These are phyloP conservation scores for Nyctibius grandis DNA, from an alignment of 2,797 vertebrate species.

Conservation along the genomic window DNA sequence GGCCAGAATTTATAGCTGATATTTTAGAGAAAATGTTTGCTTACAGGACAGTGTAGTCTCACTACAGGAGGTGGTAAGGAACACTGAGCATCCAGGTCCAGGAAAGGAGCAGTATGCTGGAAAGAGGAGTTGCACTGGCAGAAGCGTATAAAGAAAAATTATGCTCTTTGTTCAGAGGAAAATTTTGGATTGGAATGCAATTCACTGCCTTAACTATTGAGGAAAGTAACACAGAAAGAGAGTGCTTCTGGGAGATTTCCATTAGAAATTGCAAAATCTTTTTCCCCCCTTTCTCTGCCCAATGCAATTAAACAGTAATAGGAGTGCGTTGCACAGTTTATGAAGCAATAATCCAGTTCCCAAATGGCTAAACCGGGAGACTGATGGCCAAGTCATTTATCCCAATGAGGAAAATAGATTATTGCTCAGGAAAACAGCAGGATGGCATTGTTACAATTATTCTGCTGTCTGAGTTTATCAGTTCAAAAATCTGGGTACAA, in stretches of 20 bases:
- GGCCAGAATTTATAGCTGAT: not conserved
- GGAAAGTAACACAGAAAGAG: conserved; percentile 16
- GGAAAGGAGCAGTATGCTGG: conserved; percentile 6
- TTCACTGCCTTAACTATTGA: conserved; percentile 23
- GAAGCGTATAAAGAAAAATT: not conserved
- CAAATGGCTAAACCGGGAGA: conserved; percentile 65
- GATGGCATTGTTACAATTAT: conserved; percentile 42
- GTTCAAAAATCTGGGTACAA: conserved; percentile 1
- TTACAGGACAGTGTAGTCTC: conserved; percentile 2
- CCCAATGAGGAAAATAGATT: conserved; percentile 65
- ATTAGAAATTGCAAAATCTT: conserved; percentile 51
- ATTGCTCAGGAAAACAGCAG: conserved; percentile 63
- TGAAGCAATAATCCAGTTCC: conserved; percentile 72
- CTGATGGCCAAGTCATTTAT: conserved; percentile 70
- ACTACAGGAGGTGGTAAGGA: conserved; percentile 18
- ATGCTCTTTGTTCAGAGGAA: conserved; percentile 17
- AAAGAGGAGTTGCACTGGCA: not conserved
- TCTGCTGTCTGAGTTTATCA: conserved; percentile 50
- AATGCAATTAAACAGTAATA: conserved; percentile 69
- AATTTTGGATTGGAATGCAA: conserved; percentile 29
- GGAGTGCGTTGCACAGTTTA: conserved; percentile 61
- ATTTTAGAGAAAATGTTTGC: conserved; percentile 11
- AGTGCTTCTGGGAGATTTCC: conserved; percentile 32
- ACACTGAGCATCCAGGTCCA: conserved; percentile 23
- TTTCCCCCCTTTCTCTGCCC: conserved; percentile 45